These are phyloP conservation scores for Ceyx melanurus DNA, from an alignment of 2,113 vertebrate species.

Conservation along the genomic window DNA sequence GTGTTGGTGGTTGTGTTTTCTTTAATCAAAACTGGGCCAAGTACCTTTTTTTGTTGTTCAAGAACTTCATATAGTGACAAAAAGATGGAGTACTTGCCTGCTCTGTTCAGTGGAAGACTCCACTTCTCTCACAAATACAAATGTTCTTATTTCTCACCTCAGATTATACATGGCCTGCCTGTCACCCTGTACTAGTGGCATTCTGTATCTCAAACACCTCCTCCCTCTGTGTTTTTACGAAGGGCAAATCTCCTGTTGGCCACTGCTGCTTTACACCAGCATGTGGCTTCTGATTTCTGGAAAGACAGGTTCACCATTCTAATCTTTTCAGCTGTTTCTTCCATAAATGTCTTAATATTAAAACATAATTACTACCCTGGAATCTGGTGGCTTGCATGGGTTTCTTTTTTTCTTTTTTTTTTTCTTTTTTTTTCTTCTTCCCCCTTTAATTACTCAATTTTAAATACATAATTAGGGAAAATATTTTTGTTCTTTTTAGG, in stretches of 20 bases:
- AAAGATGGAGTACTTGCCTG: neutral
- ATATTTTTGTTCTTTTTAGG: neutral
- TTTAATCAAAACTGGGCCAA: neutral
- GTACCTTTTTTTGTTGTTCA: neutral
- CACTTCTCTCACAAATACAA: neutral
- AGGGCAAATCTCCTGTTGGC: neutral
- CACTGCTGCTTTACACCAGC: neutral
- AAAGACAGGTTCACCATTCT: neutral
- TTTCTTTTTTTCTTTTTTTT: neutral
- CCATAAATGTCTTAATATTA: neutral
- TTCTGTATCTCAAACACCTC: neutral
- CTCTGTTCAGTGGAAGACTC: neutral
- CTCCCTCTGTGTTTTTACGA: neutral
- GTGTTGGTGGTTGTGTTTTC: too few species aligned
- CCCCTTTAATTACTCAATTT: neutral
- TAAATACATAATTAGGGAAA: neutral
- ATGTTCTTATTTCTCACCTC: neutral
- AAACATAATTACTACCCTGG: neutral
- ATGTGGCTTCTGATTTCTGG: neutral
- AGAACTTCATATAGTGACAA: neutral
- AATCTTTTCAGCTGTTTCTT: neutral
- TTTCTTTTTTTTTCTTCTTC: rapidly evolving
- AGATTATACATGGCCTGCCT: neutral
- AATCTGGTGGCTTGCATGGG: neutral
- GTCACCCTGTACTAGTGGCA: neutral